Base-by-base conservation (phyloP, 1,140 invertebrate species). In the Cotesia typhae region DNA sequence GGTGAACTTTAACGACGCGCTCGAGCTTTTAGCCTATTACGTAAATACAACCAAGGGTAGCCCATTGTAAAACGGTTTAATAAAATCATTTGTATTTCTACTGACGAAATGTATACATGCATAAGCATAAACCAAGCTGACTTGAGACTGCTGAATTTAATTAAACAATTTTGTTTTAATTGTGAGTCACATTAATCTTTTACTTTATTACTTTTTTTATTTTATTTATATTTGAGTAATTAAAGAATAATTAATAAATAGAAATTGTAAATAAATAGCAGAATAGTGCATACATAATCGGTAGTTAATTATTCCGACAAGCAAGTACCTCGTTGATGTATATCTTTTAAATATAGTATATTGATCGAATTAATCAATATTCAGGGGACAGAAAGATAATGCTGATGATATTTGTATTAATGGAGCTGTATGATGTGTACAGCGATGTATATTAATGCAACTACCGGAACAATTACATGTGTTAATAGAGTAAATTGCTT, bases 61-160 rank as follows among this genome's bases (percentile, higher is more conserved):
- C 41, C 41, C 57, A 59, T 28, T 59, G 57, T 59, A 28, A 28
- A 20, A 59, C 28, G 57, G 20, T 59, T 73, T 73, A 75, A 75
- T 73, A 35, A 63, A 72, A 35, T 59, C 17, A 59, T 59, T 17
- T 59, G 57, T 20, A 59, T 59, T 59, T 28, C 9, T 36, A 20
- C 20, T 20, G 20, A 28, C 57, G 10, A 47, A 47, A 47, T 47
- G 4, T 47, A 47, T 47, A 47, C 41, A 7, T 47, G 41, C 10
- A 47, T 59, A 9, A 20, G 57, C 4, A 59, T 59, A 59, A 59
- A 59, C 57, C 20, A 20, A 28, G 57, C 17, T 59, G 57, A 28
- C 57, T 59, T 35, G 17, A 59, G 17, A 14, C 12, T 14, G 57
- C 20, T 28, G 14, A 4, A 59, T 59, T 28, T 28, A 59, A 28